These are phyloP conservation scores for Protodeltote pygarga DNA, from an alignment of 2,888 invertebrate genomes.

Conservation along the genomic window DNA sequence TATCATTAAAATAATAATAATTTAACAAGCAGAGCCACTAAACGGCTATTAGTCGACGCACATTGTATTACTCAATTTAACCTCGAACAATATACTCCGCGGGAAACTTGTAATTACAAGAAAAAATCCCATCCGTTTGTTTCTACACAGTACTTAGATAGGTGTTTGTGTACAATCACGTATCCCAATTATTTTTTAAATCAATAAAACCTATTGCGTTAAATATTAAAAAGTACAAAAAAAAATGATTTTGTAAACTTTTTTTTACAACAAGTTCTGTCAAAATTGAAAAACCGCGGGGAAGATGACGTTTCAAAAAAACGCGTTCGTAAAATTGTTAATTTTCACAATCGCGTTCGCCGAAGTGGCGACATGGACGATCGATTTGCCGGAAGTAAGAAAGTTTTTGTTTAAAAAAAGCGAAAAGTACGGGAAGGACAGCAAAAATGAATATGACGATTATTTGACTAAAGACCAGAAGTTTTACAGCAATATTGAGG, in stretches of 20 bases:
- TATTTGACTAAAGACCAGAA: conserved; percentile 33
- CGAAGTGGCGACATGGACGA: conserved; percentile 71
- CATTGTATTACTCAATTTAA: conserved; percentile 57
- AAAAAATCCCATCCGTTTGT: conserved; percentile 71
- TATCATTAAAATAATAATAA: conserved; percentile 4
- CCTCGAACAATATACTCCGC: conserved; percentile 66
- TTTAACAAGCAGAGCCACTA: conserved; percentile 10
- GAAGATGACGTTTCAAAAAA: conserved; percentile 50
- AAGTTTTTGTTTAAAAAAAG: conserved; percentile 64
- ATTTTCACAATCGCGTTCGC: conserved; percentile 51
- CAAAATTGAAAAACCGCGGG: conserved; percentile 25
- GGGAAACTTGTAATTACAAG: conserved; percentile 72
- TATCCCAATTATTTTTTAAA: conserved; percentile 13
- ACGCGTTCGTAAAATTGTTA: conserved; percentile 45
- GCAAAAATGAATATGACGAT: conserved; percentile 28
- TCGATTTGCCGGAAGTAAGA: conserved; percentile 72
- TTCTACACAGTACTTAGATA: conserved; percentile 46
- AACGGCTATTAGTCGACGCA: conserved; percentile 17
- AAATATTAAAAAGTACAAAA: not conserved
- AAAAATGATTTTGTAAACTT: not conserved
- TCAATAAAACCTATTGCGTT: not conserved
- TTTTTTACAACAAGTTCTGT: not conserved
- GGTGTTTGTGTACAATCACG: conserved; percentile 50
- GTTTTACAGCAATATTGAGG: conserved; percentile 59
- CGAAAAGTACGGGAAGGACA: conserved; percentile 37